Conservation (phyloP, 2,888 invertebrate genomes). For the Entomobrya multifasciata region DNA sequence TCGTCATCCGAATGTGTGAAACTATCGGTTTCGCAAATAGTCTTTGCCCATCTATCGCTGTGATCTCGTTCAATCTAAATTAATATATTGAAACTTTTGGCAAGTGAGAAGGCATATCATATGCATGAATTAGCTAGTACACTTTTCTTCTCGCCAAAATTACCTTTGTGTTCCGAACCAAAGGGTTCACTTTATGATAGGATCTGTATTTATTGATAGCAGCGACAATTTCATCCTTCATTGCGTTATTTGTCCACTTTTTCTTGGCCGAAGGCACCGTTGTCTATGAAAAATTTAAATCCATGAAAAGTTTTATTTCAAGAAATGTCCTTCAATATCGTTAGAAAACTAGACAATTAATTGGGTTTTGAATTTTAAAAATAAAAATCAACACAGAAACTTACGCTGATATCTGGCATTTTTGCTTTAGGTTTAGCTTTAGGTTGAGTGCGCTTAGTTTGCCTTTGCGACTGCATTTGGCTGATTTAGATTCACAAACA, state of each 20-base stretch:
- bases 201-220: conserved; percentile 53
- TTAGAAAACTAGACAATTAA: too few species aligned
- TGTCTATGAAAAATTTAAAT: not conserved
- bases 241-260: conserved; percentile 30
- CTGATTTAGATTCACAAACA: conserved; percentile 12
- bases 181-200: conserved; percentile 44
- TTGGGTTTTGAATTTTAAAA: too few species aligned
- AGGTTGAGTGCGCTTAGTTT: not conserved
- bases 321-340: too few species aligned
- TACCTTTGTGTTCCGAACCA: conserved; percentile 55
- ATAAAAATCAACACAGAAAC: too few species aligned
- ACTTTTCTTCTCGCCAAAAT: not conserved
- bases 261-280: conserved; percentile 25
- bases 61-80: conserved; percentile 61
- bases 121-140: too few species aligned
- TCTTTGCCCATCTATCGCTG: conserved; percentile 63
- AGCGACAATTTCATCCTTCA: conserved; percentile 64
- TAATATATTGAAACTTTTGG: not conserved
- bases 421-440: conserved; percentile 20
- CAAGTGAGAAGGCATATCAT: too few species aligned
- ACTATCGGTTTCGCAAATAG: conserved; percentile 42
- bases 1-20: conserved; percentile 62
- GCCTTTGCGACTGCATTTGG: conserved; percentile 17
- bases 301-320: not conserved
- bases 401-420: conserved; percentile 1